These are phyloP conservation scores for Stictocephala bisonia DNA, from an alignment of 2,888 invertebrate species.

Conservation along the genomic window DNA sequence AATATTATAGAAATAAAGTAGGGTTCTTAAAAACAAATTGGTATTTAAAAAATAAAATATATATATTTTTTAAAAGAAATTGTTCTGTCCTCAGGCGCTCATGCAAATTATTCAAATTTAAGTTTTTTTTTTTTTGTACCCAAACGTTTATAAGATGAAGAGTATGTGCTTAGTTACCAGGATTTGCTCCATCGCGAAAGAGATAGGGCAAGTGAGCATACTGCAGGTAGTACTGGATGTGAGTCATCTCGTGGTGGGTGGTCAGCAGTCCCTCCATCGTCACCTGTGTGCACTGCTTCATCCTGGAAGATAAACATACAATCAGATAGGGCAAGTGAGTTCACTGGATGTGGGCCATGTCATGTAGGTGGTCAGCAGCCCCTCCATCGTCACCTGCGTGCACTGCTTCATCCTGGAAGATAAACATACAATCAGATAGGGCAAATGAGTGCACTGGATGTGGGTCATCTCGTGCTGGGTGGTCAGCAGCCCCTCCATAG, in stretches of 20 bases:
- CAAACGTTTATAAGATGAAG: too few relatives aligned
- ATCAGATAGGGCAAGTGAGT: conserved; percentile 78
- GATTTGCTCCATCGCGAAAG: conserved; percentile 85
- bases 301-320: conserved; percentile 67
- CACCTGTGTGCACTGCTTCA: conserved; percentile 85
- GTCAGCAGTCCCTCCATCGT: conserved; percentile 81
- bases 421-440: too few relatives aligned
- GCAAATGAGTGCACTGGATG: conserved; percentile 78
- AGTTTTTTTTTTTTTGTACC: too few relatives aligned
- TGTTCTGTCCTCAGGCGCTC: too few relatives aligned
- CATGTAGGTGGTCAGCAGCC: conserved; percentile 83
- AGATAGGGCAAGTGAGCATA: conserved; percentile 80
- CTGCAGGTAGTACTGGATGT: conserved; percentile 83
- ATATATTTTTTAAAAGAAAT: too few relatives aligned
- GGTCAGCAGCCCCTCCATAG: conserved; percentile 80
- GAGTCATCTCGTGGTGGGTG: conserved; percentile 86
- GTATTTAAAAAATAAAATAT: too few relatives aligned
- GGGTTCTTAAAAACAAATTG: too few relatives aligned
- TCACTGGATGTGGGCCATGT: conserved; percentile 86
- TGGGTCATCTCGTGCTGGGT: conserved; percentile 88
- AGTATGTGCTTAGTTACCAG: too few relatives aligned
- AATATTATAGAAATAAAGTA: too few relatives aligned
- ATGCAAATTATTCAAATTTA: too few relatives aligned
- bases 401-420: conserved; percentile 90
- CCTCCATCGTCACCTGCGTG: conserved; percentile 81